A percentile compares a stretch with the other conserved stretches of the same genome.
phyloP scores from a whole-genome alignment of 2,888 invertebrate genomes.

The Melanargia galathea region DNA sequence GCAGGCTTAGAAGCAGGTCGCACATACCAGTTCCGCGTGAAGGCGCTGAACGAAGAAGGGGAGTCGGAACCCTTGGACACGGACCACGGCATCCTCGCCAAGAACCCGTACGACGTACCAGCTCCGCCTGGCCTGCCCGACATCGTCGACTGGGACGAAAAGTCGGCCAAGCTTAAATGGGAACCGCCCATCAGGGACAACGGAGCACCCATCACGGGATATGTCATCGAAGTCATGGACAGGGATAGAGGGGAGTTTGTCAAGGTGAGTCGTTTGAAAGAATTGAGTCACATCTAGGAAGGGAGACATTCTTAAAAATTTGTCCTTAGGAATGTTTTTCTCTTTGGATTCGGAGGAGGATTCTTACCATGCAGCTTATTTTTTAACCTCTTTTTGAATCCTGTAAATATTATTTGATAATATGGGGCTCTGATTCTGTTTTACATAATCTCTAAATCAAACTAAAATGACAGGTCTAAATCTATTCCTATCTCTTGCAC shows the following conservation, averaged over 20 bases:
- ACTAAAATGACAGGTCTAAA: no score
- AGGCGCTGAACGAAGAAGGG: constrained; percentile 98
- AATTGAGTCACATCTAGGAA: no score
- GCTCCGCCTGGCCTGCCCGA: constrained; percentile 95
- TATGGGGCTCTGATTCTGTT: no score
- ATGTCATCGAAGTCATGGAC: constrained; percentile 95
- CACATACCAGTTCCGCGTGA: constrained; percentile 98
- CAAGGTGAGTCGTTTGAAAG: constrained; percentile 72
- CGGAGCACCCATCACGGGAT: constrained; percentile 96
- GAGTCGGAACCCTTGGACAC: constrained; percentile 97
- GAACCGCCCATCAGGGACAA: constrained; percentile 94
- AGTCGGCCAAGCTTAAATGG: constrained; percentile 95
- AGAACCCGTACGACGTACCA: constrained; percentile 97
- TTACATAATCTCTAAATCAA: no score
- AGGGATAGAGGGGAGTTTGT: constrained; percentile 92
- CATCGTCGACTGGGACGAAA: constrained; percentile 95
- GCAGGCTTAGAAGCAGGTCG: constrained; percentile 95
- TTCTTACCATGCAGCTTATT: no score
- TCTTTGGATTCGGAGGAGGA: no score
- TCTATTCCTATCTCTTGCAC: no score
- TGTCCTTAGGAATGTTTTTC: no score
- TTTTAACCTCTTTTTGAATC: no score
- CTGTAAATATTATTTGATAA: no score
- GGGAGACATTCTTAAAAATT: no score
- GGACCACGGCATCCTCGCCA: constrained; percentile 93